phyloP scores from a whole-genome alignment of 1,140 invertebrate genomes.

The Parasteatoda tepidariorum region DNA sequence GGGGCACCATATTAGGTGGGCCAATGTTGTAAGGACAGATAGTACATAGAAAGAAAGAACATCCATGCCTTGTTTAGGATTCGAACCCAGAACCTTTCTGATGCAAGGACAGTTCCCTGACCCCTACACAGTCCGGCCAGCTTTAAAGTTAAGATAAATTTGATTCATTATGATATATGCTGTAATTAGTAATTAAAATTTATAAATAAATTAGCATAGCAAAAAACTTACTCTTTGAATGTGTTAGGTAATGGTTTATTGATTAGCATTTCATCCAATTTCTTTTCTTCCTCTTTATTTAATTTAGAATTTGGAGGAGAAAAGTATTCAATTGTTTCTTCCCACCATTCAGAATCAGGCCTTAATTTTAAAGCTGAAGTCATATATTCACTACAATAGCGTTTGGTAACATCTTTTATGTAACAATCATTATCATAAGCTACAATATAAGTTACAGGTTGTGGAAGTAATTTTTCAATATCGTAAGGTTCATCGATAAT shows the following conservation, averaged over 20 bases:
- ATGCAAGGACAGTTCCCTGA: too few relatives aligned
- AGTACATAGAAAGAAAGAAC: too few relatives aligned
- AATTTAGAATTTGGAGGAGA: constrained; percentile 70
- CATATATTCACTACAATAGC: constrained; percentile 87
- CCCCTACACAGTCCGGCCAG: too few relatives aligned
- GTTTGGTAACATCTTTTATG: constrained; percentile 88
- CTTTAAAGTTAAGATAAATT: too few relatives aligned
- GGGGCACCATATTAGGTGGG: too few relatives aligned
- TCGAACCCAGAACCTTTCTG: too few relatives aligned
- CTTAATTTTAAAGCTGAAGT: constrained; percentile 83
- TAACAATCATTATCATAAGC: constrained; percentile 80
- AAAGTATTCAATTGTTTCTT: constrained; percentile 77
- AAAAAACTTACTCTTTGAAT: constrained; percentile 77
- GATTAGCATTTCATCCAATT: constrained; percentile 78
- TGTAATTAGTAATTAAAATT: too few relatives aligned
- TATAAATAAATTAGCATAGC: too few relatives aligned
- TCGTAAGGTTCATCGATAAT: constrained; percentile 65
- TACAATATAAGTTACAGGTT: constrained; percentile 84
- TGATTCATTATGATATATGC: too few relatives aligned
- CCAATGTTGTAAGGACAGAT: too few relatives aligned
- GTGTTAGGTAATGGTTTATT: constrained; percentile 82
- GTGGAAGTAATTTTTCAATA: constrained; percentile 72
- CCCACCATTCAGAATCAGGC: constrained; percentile 82
- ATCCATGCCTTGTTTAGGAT: too few relatives aligned
- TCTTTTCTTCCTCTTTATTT: constrained; percentile 84